Evolutionary conservation across 2,888 invertebrate genomes (phyloP).

Genomic region (Stenolophus ochropezus): DNA sequence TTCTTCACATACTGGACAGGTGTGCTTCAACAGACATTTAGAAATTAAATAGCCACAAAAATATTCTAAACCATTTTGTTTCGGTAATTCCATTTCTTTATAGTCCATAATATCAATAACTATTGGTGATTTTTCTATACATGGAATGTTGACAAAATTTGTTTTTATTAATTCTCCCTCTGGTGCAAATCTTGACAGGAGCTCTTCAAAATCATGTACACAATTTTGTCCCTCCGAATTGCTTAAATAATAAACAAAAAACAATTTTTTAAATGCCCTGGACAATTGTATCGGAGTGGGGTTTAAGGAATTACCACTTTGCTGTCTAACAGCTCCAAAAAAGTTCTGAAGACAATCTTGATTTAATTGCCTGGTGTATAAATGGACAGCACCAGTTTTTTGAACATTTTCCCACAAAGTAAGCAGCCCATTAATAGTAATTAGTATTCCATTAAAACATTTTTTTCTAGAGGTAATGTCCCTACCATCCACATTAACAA

Average conservation of each 20-base stretch:
- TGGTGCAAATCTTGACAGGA: neutral
- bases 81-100: neutral
- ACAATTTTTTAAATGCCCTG: neutral
- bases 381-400: neutral
- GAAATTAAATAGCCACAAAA: neutral
- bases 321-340: neutral
- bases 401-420: neutral
- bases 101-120: constrained; percentile 7
- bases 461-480: neutral
- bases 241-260: neutral
- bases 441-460: neutral
- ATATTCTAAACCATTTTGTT: neutral
- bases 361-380: neutral
- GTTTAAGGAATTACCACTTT: neutral
- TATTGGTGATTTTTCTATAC: neutral
- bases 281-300: neutral
- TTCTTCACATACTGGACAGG: neutral
- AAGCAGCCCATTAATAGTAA: neutral
- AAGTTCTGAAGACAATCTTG: neutral
- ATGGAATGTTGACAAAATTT: neutral
- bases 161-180: neutral
- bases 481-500: neutral
- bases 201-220: neutral
- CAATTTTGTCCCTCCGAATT: neutral
- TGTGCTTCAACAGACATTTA: constrained; percentile 1